Evolutionary conservation across 2,888 invertebrate genomes (phyloP).

Genomic region (Molorchus minor): DNA sequence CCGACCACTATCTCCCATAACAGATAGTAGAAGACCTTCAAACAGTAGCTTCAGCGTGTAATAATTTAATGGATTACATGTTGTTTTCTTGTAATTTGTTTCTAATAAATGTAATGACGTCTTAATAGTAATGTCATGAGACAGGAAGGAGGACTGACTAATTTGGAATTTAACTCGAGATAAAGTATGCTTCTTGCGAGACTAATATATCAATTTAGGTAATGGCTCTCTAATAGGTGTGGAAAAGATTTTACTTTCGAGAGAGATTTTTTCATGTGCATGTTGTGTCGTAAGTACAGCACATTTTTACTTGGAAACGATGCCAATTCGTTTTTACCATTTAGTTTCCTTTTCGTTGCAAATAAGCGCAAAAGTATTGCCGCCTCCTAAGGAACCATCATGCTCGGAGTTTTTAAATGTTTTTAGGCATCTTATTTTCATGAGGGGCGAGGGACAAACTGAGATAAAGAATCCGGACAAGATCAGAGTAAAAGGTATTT

Average conservation of each 20-base stretch:
- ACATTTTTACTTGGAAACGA: constrained; percentile 3
- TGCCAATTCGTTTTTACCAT: too few relatives aligned
- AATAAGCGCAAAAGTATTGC: too few relatives aligned
- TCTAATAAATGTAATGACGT: constrained; percentile 20
- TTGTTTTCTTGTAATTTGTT: constrained; percentile 18
- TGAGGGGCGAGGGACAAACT: too few relatives aligned
- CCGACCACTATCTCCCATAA: not conserved
- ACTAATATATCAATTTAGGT: constrained; percentile 54
- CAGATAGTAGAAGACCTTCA: constrained; percentile 1
- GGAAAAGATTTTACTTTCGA: constrained; percentile 45
- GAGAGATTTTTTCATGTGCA: constrained; percentile 21
- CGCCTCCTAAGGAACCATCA: too few relatives aligned
- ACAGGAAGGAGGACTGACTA: constrained; percentile 35
- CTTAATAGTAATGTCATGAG: constrained; percentile 24
- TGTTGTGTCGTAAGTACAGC: too few relatives aligned
- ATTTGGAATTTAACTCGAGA: constrained; percentile 50
- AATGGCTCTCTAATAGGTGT: constrained; percentile 49
- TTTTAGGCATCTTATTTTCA: too few relatives aligned
- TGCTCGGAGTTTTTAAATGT: too few relatives aligned
- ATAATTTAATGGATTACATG: not conserved
- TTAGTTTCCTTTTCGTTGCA: too few relatives aligned
- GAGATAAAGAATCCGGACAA: too few relatives aligned
- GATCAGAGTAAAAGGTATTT: too few relatives aligned
- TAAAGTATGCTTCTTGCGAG: constrained; percentile 50
- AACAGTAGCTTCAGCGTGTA: not conserved